These are phyloP conservation scores for Sussaba pulchella DNA, from an alignment of 2,888 invertebrate genomes.

Conservation along the genomic window DNA sequence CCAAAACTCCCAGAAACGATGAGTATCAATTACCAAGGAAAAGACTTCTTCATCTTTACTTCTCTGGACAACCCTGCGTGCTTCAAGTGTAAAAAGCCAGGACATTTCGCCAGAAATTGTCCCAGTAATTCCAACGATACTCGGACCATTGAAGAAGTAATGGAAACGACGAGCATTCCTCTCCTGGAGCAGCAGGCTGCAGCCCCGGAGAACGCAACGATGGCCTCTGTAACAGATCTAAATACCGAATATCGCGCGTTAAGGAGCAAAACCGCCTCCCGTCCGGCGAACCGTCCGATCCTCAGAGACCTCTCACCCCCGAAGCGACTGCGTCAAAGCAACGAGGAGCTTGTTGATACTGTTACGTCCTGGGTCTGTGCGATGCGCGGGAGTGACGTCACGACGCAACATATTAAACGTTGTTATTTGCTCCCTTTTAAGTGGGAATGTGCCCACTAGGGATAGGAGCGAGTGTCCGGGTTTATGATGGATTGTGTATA, in stretches of 20 bases:
- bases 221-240: not conserved
- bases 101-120: conserved; percentile 20
- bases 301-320: not conserved
- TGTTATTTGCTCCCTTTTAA: too few relatives aligned
- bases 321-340: not conserved
- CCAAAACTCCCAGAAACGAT: conserved; percentile 12
- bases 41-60: conserved; percentile 13
- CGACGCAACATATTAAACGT: too few relatives aligned
- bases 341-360: not conserved
- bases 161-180: not conserved
- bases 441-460: too few relatives aligned
- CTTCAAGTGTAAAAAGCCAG: conserved; percentile 22
- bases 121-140: not conserved
- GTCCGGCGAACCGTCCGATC: too few relatives aligned
- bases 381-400: too few relatives aligned
- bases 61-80: conserved; percentile 25
- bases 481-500: too few relatives aligned
- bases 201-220: conserved; percentile 8
- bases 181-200: not conserved
- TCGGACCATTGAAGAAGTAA: not conserved
- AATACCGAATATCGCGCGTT: not conserved
- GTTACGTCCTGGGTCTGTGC: too few relatives aligned
- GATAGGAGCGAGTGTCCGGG: too few relatives aligned
- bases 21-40: conserved; percentile 6
- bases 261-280: not conserved